Evolutionary conservation across 2,113 vertebrate species (phyloP), one percentile per base, ranked within the genome.

Genomic region (Aegithalos caudatus): DNA sequence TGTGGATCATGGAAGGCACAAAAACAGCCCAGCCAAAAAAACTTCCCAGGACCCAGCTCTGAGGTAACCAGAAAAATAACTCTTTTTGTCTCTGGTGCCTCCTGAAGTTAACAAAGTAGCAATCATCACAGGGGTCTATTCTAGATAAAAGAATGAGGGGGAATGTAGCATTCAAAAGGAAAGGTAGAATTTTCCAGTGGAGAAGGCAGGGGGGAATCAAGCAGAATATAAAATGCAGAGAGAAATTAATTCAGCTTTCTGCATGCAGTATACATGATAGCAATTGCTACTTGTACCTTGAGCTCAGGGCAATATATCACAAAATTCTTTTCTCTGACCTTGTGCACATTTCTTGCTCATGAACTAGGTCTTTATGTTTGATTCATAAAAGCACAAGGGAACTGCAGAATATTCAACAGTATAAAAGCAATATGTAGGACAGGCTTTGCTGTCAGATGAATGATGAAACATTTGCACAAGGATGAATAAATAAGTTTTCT

Each of bases 301-400:
- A 25, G 17, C 40, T 67, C 53, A 94, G 72, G 37, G 67, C 62
- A 90, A 56, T 22, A 19, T 9, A 80, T 61, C 13, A n/a, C 28
- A 69, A 69, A 76, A 53, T 25, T 73, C 0, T 23, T 89, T 91
- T 74, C 50, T 89, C 56, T 90, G 62, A 81, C 76, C 57, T 94
- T 44, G 22, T 61, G 25, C 53, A 37, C 7, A 28, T 79, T 87
- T 80, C n/a, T 58, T 91, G 87, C 40, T 65, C 37, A 19, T 24
- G 27, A 38, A 38, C 54, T 31, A 35, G 38, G 37, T 54, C 70
- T 40, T 90, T 56, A 48, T 60, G 17, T 81, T 88, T 79, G 24
- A 12, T 40, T 91, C 25, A 45, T 87, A 56, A 91, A 97, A 44
- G 40, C 69, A 81, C 61, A 69, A 69, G 28, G n/a, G 37, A 80